Percentiles rank a stretch among this genome's conserved stretches.
These are phyloP conservation scores for Acestrorhynchus altus DNA, from an alignment of 2,797 vertebrate genomes.

Conservation along the genomic window DNA sequence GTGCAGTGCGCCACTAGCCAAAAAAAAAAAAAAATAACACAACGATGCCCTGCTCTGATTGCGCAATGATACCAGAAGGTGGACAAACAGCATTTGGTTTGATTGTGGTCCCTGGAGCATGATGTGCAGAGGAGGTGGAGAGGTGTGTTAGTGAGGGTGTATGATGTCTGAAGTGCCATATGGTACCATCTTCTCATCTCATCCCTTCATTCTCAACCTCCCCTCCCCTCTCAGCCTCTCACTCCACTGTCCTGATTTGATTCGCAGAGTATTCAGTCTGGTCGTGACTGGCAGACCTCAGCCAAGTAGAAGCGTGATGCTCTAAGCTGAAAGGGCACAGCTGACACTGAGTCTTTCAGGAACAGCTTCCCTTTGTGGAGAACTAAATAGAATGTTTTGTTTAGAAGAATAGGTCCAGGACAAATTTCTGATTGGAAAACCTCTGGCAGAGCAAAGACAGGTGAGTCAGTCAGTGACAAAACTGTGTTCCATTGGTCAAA, in stretches of 20 bases:
- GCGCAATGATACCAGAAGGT: constrained; percentile 10
- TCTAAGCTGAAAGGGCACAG: neutral
- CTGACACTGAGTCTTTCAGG: no score
- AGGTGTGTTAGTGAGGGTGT: constrained; percentile 42
- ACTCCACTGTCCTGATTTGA: neutral
- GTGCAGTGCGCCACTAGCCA: neutral
- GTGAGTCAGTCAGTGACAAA: constrained; percentile 1
- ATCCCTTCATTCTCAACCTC: constrained; percentile 16
- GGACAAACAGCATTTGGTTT: constrained; percentile 8
- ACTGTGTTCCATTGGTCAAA: neutral
- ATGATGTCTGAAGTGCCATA: constrained; percentile 60
- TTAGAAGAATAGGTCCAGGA: neutral
- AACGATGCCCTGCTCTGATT: neutral
- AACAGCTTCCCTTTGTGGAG: neutral
- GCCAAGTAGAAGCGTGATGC: neutral
- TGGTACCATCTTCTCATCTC: constrained; percentile 62
- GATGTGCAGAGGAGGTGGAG: constrained; percentile 15
- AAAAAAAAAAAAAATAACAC: neutral
- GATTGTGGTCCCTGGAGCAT: neutral
- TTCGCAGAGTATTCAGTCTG: neutral
- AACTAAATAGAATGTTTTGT: neutral
- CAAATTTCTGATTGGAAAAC: neutral
- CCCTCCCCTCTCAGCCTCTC: constrained; percentile 18
- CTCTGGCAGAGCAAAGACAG: neutral
- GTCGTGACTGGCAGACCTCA: constrained; percentile 13